These are phyloP conservation scores for Turritopsis dohrnii DNA, from an alignment of 30 jellyfish, hydroid and myxozoan species.

Conservation along the genomic window DNA sequence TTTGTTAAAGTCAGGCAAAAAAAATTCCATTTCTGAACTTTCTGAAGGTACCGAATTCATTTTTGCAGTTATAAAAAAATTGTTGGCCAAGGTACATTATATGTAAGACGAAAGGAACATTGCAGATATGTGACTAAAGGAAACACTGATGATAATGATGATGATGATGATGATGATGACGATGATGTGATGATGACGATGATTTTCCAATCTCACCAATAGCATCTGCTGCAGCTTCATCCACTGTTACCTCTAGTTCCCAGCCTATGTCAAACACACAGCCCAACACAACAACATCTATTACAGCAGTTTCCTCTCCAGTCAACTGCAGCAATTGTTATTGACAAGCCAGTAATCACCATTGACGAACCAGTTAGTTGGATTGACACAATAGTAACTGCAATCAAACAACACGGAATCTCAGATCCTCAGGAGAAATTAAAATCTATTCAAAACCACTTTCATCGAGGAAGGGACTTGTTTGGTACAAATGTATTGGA, in stretches of 20 bases:
- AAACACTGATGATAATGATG: constrained; percentile 17
- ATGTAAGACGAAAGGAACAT: constrained; percentile 6
- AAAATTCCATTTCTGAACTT: constrained; percentile 25
- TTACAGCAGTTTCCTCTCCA: neutral
- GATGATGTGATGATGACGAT: too few species aligned
- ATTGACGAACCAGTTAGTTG: neutral
- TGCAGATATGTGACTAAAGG: constrained; percentile 1
- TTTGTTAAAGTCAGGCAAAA: too few species aligned
- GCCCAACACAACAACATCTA: constrained; percentile 7
- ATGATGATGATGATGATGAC: constrained; percentile 15
- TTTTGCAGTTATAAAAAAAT: constrained; percentile 32
- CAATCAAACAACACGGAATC: neutral
- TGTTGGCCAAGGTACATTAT: constrained; percentile 34
- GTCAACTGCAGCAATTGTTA: constrained; percentile 2
- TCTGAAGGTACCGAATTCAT: constrained; percentile 26
- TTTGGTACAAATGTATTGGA: too few species aligned
- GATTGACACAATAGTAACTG: neutral
- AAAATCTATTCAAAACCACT: constrained; percentile 22
- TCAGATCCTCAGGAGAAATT: constrained; percentile 31
- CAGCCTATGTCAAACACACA: neutral
- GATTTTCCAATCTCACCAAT: too few species aligned
- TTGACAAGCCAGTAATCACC: constrained; percentile 9
- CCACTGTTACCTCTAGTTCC: neutral
- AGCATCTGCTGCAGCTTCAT: too few species aligned
- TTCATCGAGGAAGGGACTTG: constrained; percentile 38